A percentile compares a stretch with the other conserved stretches of the same genome.
Conservation (phyloP, 2,113 vertebrate genomes). For the Elaphurus davidianus region DNA sequence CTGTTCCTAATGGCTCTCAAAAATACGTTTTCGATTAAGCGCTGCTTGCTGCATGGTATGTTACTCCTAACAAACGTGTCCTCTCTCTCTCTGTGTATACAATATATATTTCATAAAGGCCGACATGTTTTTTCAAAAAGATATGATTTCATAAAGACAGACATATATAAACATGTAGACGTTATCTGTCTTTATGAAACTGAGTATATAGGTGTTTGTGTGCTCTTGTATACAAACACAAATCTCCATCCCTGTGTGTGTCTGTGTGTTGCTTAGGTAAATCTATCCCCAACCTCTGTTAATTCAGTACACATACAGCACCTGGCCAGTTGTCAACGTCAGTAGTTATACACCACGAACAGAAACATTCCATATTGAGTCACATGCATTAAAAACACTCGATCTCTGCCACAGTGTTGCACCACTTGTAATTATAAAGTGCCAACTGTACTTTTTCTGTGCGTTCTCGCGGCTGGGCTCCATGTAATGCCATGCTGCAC, state of each 20-base stretch:
- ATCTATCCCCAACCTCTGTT: not conserved
- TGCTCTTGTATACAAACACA: not conserved
- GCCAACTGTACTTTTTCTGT: constrained; percentile 76
- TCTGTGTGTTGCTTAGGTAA: constrained; percentile 31
- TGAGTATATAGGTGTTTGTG: not conserved
- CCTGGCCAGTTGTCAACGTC: constrained; percentile 54
- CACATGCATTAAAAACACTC: constrained; percentile 43
- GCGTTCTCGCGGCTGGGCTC: constrained; percentile 47
- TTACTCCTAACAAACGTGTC: not conserved
- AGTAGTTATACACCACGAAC: constrained; percentile 42
- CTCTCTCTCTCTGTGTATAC: not conserved
- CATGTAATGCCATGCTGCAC: constrained; percentile 31
- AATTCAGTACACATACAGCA: not conserved
- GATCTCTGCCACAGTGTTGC: constrained; percentile 47
- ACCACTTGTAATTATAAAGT: constrained; percentile 69
- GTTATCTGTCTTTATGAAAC: not conserved
- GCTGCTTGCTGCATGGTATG: not conserved
- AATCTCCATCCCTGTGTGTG: not conserved
- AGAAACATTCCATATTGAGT: constrained; percentile 68
- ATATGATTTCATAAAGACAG: not conserved
- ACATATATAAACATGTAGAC: not conserved
- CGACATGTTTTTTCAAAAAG: not conserved
- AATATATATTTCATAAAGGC: not conserved
- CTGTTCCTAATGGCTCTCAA: constrained; percentile 18
- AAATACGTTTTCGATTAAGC: constrained; percentile 50